Percentiles rank a stretch among this genome's conserved stretches.
Evolutionary conservation across 2,113 vertebrate genomes (phyloP).

Genomic region (Lonchura striata): DNA sequence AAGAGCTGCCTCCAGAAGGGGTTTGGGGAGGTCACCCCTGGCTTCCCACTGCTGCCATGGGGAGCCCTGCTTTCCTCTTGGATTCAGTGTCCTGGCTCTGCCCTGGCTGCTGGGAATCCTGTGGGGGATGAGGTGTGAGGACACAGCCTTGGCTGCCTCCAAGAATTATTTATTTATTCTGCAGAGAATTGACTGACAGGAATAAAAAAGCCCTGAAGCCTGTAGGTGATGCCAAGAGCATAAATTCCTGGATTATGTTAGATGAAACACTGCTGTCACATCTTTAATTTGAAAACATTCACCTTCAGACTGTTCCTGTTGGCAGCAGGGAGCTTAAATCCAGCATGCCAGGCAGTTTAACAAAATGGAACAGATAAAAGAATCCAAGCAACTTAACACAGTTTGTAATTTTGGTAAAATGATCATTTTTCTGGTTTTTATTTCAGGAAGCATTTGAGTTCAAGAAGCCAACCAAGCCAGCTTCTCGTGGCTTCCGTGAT

Average conservation of each 20-base stretch:
- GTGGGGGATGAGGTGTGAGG: background rate
- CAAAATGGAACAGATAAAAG: rapidly evolving
- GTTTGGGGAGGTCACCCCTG: background rate
- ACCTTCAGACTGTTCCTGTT: background rate
- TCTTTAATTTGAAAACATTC: background rate
- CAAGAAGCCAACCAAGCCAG: slow-evolving; percentile 89
- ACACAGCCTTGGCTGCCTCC: background rate
- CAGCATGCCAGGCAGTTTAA: background rate
- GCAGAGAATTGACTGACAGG: background rate
- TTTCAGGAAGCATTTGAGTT: slow-evolving; percentile 90
- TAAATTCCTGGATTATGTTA: background rate
- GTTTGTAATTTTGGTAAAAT: background rate
- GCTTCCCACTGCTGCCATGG: background rate
- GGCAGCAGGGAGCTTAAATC: background rate
- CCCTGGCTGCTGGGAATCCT: background rate
- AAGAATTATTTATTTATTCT: background rate
- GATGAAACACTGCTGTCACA: background rate
- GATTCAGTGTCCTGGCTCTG: background rate
- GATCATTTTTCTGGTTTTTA: background rate
- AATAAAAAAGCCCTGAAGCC: background rate
- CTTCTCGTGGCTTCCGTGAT: slow-evolving; percentile 69
- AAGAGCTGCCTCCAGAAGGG: background rate
- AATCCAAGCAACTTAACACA: background rate
- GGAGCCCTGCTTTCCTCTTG: background rate
- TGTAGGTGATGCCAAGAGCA: background rate